Evolutionary conservation across 2,113 vertebrate species (phyloP).

Genomic region (Podiceps cristatus): DNA sequence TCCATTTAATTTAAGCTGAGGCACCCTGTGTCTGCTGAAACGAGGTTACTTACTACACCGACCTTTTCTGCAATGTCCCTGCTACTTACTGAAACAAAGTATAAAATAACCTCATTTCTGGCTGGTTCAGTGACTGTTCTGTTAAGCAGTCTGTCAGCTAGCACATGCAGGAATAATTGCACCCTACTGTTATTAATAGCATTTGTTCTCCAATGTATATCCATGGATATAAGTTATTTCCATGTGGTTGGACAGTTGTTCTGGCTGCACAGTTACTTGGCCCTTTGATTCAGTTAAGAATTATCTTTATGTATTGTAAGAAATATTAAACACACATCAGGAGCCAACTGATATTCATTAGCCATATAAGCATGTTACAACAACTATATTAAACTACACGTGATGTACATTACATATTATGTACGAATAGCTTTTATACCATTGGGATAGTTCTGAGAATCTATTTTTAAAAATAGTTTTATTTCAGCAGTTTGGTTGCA

Average conservation of each 20-base stretch:
- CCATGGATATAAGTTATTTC: constrained; percentile 49
- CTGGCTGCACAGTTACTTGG: constrained; percentile 64
- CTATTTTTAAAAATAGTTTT: constrained; percentile 55
- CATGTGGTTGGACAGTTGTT: constrained; percentile 64
- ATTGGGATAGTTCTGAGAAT: constrained; percentile 44
- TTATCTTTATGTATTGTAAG: constrained; percentile 63
- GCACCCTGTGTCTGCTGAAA: not conserved
- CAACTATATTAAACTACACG: constrained; percentile 48
- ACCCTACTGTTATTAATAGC: constrained; percentile 55
- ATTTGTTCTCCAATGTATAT: constrained; percentile 44
- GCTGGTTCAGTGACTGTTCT: constrained; percentile 33
- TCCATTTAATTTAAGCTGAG: not conserved
- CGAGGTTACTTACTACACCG: not conserved
- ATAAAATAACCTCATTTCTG: constrained; percentile 47
- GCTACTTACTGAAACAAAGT: not conserved
- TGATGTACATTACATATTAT: constrained; percentile 49
- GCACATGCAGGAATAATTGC: constrained; percentile 53
- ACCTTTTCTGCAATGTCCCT: not conserved
- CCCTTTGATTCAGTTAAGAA: constrained; percentile 64
- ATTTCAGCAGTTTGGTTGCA: constrained; percentile 53
- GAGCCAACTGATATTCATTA: constrained; percentile 69
- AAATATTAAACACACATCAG: constrained; percentile 30
- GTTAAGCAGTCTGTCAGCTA: constrained; percentile 42
- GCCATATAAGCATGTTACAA: constrained; percentile 43
- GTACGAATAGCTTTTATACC: constrained; percentile 42